Base-by-base conservation (phyloP, 1,140 invertebrate genomes). In the Drosophila aff. region DNA sequence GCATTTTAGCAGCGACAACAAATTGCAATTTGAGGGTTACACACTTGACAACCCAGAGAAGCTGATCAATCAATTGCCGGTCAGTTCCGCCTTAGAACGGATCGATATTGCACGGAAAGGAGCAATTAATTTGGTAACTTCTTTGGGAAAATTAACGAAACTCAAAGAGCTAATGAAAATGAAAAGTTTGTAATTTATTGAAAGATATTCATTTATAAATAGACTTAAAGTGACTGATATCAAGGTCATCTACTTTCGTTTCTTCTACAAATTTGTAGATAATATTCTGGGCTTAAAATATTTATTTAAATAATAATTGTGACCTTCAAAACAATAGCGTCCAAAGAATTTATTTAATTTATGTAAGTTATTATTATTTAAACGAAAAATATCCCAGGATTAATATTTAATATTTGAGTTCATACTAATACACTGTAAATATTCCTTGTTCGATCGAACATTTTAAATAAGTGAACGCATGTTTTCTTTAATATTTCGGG, bases 11-110 rank as follows among this genome's bases (percentile, higher is more conserved):
- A 61, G 68, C 85, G 76, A 87, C 79, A 86, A 87, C 76, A 81
- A 62, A 58, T 73, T 78, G 74, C 76, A 71, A 49, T 62, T 71
- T 81, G 81, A 87, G 81, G 84, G 84, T 87, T 84, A 89, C 53
- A 77, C 75, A 77, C 69, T 60, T 60, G 58, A 76, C 63, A 73
- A 57, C 44, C 13, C 38, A 36, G 31, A 49, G 49, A 28, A 31
- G 40, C 63, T 67, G 50, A 71, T 73, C 67, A 73, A 50, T 73
- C 53, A 73, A 41, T 69, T 57, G 53, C 67, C 50, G 69, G 52
- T 50, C 69, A 73, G 69, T 73, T 73, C 69, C 69, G 69, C 53
- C 49, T 71, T 38, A 33, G 36, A 71, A 41, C 26, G 3, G 46
- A 40, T n/a, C 33, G 52, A 40, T 66, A 58, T 36, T 64, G 36